Conservation (phyloP, 2,888 invertebrate species). For the Tolmerus cingulatus region DNA sequence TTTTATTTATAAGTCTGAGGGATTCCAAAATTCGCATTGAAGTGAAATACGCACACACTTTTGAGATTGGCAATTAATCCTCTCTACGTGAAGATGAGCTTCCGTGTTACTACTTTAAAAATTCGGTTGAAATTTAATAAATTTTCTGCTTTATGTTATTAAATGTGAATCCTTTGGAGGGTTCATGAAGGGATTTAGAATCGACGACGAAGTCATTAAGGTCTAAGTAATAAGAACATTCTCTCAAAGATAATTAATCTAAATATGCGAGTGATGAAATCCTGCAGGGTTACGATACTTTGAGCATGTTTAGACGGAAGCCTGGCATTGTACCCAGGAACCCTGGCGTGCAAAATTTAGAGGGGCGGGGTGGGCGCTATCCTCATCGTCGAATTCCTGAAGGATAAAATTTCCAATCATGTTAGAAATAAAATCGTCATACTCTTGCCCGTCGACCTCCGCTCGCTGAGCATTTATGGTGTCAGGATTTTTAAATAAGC, state of each 20-base stretch:
- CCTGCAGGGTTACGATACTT: constrained; percentile 27
- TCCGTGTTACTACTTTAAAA: not conserved
- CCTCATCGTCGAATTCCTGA: not conserved
- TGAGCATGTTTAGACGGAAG: constrained; percentile 30
- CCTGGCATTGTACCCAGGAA: not conserved
- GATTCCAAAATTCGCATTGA: not conserved
- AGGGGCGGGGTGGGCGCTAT: not conserved
- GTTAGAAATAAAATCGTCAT: not conserved
- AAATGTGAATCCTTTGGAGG: not conserved
- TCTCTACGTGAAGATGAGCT: not conserved
- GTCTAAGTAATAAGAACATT: constrained; percentile 28
- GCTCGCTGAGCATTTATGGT: not conserved
- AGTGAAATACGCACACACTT: not conserved
- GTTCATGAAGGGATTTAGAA: not conserved
- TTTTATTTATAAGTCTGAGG: no score
- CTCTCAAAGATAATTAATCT: constrained; percentile 42
- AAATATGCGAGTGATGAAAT: constrained; percentile 45
- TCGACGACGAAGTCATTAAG: constrained; percentile 27
- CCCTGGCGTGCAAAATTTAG: not conserved
- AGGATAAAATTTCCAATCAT: constrained; percentile 22
- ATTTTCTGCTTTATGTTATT: constrained; percentile 8
- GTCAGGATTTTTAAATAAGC: constrained; percentile 3
- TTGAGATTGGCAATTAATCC: not conserved
- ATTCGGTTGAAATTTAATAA: not conserved
- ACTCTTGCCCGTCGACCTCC: not conserved